Evolutionary conservation across 1,140 invertebrate species (phyloP).

Genomic region (Laupala kohalensis): DNA sequence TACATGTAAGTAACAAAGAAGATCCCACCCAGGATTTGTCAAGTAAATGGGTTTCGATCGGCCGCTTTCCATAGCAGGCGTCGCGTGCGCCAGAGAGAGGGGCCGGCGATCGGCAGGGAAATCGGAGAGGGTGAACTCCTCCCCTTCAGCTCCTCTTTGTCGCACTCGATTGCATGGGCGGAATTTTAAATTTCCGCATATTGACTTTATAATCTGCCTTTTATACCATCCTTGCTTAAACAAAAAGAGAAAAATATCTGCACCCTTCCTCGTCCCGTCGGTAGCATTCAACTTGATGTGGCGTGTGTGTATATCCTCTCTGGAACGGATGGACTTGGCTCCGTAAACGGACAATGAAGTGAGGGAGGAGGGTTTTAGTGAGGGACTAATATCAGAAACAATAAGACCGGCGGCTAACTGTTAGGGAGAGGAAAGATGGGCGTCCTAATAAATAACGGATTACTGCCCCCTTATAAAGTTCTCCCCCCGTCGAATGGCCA

Average conservation of each 20-base stretch:
- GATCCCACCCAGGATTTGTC: conserved; percentile 5
- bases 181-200: conserved; percentile 12
- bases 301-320: not conserved
- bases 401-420: not conserved
- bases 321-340: not conserved
- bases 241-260: not conserved
- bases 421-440: not conserved
- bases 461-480: not conserved
- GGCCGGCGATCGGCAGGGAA: too few relatives aligned
- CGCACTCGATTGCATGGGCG: not conserved
- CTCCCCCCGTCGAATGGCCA: too few relatives aligned
- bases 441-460: not conserved
- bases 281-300: not conserved
- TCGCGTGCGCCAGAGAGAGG: not conserved
- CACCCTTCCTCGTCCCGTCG: not conserved
- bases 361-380: not conserved
- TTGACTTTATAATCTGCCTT: conserved; percentile 10
- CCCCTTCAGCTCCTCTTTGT: not conserved
- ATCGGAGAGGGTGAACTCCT: not conserved
- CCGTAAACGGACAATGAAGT: not conserved
- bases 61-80: not conserved
- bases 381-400: conserved; percentile 11
- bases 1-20: conserved; percentile 2
- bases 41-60: conserved; percentile 3
- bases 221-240: not conserved